Base-by-base conservation (phyloP, 1,140 invertebrate species). In the Drosophila carrolli region DNA sequence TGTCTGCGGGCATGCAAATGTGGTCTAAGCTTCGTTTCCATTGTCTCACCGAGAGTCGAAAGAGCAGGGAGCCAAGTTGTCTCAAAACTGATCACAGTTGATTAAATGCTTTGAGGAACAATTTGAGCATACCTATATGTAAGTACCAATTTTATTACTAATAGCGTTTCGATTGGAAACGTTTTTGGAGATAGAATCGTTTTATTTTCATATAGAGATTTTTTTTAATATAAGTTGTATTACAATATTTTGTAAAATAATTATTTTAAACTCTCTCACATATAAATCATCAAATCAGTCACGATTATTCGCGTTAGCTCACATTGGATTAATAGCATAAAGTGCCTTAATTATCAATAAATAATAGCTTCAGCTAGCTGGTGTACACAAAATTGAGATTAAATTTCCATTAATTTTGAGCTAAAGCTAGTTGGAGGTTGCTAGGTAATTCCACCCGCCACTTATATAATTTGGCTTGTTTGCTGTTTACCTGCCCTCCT, bases 1-100 rank as follows among this genome's bases (percentile, higher is more conserved):
- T 68, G 53, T 32, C 65, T 71, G 53, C 51, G 67, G 65, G 67
- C 54, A 8, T 10, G 14, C 50, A 67, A 68, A 70, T 55, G 62
- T 38, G 40, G 16, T n/a, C 66, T 16, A 41, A 35, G 19, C 60
- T 37, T 16, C 1, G 5, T 8, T 37, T 51, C 16, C 29, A 47
- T 57, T 71, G 37, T 57, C 38, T 54, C 48, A 38, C 8, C 27
- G 16, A 40, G 32, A 35, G 60, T 41, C 16, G n/a, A 9, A 11
- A 13, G 32, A 1, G 19, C 3, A 8, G 9, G 1, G 13, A 27
- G 19, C n/a, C 38, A 60, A 60, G 60, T 43, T 59, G 37, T 9
- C 38, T 43, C 16, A 32, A 41, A 32, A 32, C 38, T 35, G 10
- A 62, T 59, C 60, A 43, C 27, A 35, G 54, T 60, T 62, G 38